Evolutionary conservation across 1,140 invertebrate species (phyloP).

Genomic region (Aplysia californica): DNA sequence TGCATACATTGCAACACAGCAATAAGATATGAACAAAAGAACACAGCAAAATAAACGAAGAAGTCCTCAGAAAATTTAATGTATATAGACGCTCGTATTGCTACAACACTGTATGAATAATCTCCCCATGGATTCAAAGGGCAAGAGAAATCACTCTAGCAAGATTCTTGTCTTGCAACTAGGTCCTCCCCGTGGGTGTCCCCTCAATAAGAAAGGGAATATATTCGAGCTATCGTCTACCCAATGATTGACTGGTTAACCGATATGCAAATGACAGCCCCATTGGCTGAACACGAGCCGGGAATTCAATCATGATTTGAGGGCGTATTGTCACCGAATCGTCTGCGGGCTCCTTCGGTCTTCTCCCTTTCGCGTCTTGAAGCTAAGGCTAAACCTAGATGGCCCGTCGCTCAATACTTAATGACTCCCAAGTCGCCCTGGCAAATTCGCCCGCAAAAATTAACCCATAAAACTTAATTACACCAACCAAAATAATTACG

Average conservation of each 20-base stretch:
- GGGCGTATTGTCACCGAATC: conserved; percentile 1
- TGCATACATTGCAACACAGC: too few species aligned
- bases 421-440: conserved; percentile 18
- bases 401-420: conserved; percentile 19
- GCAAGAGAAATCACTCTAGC: too few species aligned
- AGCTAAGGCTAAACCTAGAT: neutral
- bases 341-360: conserved; percentile 1
- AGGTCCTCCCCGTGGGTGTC: too few species aligned
- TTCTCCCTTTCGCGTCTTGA: neutral
- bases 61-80: too few species aligned
- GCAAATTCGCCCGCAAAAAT: conserved; percentile 16
- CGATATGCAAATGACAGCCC: conserved; percentile 19
- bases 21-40: too few species aligned
- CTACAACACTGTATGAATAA: too few species aligned
- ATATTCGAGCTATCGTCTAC: too few species aligned
- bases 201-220: too few species aligned
- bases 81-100: too few species aligned
- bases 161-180: too few species aligned
- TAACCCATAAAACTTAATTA: conserved; percentile 33
- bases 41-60: too few species aligned
- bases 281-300: conserved; percentile 5
- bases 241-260: neutral
- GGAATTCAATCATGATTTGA: conserved; percentile 27
- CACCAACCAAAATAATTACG: conserved; percentile 27
- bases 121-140: too few species aligned